Base-by-base conservation (phyloP, 2,797 vertebrate species). In the Margarornis squamiger region DNA sequence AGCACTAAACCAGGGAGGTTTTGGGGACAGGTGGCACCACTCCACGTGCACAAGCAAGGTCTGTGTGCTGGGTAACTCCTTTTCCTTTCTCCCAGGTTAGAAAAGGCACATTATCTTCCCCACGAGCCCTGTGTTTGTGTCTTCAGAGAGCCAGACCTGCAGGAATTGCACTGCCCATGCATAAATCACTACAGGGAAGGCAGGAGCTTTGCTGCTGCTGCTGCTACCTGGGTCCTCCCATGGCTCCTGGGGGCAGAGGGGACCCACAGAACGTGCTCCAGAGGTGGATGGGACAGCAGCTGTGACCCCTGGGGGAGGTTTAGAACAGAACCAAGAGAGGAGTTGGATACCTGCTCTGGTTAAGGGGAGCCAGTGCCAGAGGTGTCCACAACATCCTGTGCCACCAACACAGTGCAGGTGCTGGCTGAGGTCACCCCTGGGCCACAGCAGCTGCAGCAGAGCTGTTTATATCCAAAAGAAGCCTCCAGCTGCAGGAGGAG, bases 331-430 rank as follows among this genome's bases (percentile, higher is more conserved):
- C 24, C 16, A 21, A 15, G 34, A 39, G 30, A 34, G 20, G 34
- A 73, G 3, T 3, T 23, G 15, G 32, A 7, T 12, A 18, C 9
- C 63, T 51, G 29, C 18, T 57, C 14, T 21, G 1, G 2, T 10
- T 6, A 15, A 62, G 59, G 18, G 18, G 18, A 76, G 11, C 3
- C 0, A 1, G 34, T 7, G 38, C 15, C 68, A 36, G 39, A 19
- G 54, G 18, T 3, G 3, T 6, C 24, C 41, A 8, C 5, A 22
- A 7, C 15, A 21, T 9, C 0, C 0, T 0, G 2, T 51, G 45
- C 8, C 58, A 36, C 52, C 8, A 3, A 7, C 23, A 5, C 34
- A 34, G 45, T 5, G 8, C 41, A 21, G 49, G 15, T 24, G 11
- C 39, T 65, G 77, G 12, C 38, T 38, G 38, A 49, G 43, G 22